Base-by-base conservation (phyloP, 2,888 invertebrate species). In the Troides helena region DNA sequence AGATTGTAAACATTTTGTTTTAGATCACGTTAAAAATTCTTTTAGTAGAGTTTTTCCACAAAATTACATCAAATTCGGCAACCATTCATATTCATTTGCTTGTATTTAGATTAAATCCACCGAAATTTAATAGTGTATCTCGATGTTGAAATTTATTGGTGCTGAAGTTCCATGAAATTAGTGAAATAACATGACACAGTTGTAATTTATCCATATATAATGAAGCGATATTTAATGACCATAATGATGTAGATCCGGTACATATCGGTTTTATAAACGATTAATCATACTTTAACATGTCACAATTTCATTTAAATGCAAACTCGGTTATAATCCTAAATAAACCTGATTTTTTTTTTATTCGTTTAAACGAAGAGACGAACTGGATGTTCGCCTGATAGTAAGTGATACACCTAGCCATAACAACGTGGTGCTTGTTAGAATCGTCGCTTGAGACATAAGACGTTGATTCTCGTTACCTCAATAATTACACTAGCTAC, bases 1-100 rank as follows among this genome's bases (percentile, higher is more conserved):
- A 18, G 18, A 8, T 4, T 1, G 36, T 36, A 30, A 30, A 8
- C 36, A 18, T 36, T 14, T 36, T 30, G 8, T 59, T 46, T 43
- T 57, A 65, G n/a, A 25, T 17, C 18, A 21, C 39, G 30, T 30
- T 30, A 65, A 65, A 65, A 50, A 46, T 46, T 59, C 12, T 30
- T 18, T 46, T 30, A 46, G 43, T 58, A n/a, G 25, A 30, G 46
- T 60, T 66, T 66, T 60, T 66, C 6, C 59, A 59, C 59, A 46
- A 59, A 60, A 60, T 66, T 66, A 60, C 66, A 66, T 61, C 39
- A 60, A 64, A 64, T 68, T 64, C 30, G 25, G 23, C 60, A 12
- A 21, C 53, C 50, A 59, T 64, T 64, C 62, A 64, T 59, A 68
- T 68, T 60, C 14, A 39, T 60, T 60, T 68, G 59, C 53, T 56